Base-by-base conservation (phyloP, 2,888 invertebrate species). In the Lasioglossum oenotherae region DNA sequence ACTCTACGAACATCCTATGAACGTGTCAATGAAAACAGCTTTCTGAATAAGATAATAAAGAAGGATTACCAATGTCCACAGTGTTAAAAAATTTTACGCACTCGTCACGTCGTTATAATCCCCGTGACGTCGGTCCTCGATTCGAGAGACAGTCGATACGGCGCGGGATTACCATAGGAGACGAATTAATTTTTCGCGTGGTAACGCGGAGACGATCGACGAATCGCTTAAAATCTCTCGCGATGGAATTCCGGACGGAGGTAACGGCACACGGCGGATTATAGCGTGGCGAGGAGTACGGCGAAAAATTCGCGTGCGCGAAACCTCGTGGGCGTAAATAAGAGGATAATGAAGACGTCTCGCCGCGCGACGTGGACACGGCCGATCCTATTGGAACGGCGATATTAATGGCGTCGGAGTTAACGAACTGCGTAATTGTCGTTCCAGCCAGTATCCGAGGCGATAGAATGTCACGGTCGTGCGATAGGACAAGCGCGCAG, bases 401-500 rank as follows among this genome's bases (percentile, higher is more conserved):
- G 82, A 89, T 89, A 87, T 89, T 88, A 91, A 90, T 87, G 88
- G 88, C 89, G 89, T 76, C 78, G 77, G 82, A 87, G 91, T 87
- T 91, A 90, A 91, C 84, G 91, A 88, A 89, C 89, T 84, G 85
- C 80, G 87, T 88, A 91, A 90, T 90, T 81, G 88, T 88, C 91
- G 83, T 90, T 86, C 88, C 88, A 83, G n/a, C 82, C 83, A 74
- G 84, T 90, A 85, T 57, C 41, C 80, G 19, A 38, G 75, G 82
- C 81, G 76, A 77, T 89, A 90, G 85, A 91, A 91, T 89, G 91
- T 77, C 77, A 86, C 73, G 83, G 77, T 27, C 57, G 38, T 44
- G 69, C 71, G 49, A 74, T 71, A 64, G 60, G 60, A 64, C 31
- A 27, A 27, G 31, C 64, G 64, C 31, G 64, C 57, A 57, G 64